A percentile compares a stretch with the other conserved stretches of the same genome.
Conservation (phyloP, 1,140 invertebrate genomes). For the Pseudomyrmex concolor region DNA sequence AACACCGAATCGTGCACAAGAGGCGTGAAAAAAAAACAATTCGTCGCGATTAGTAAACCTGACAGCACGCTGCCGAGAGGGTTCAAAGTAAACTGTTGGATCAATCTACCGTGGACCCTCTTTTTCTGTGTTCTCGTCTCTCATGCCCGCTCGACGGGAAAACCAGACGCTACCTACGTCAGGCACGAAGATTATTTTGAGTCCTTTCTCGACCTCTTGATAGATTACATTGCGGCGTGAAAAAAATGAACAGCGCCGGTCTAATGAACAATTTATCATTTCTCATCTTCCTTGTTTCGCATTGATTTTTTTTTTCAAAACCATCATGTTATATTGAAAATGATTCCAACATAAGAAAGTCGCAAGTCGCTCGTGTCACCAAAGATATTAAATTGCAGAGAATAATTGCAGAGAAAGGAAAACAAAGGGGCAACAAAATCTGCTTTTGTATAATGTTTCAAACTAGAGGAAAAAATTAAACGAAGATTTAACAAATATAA, state of each 20-base stretch:
- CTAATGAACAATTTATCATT: slow-evolving; percentile 60
- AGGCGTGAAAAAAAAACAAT: slow-evolving; percentile 46
- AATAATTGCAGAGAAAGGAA: slow-evolving; percentile 20
- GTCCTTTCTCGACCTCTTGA: slow-evolving; percentile 67
- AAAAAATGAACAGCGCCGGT: slow-evolving; percentile 27
- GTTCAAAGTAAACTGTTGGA: slow-evolving; percentile 47
- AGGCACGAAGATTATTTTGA: slow-evolving; percentile 67
- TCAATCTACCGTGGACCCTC: slow-evolving; percentile 31
- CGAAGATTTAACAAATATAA: too few species aligned
- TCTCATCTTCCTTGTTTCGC: neutral
- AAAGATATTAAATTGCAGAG: slow-evolving; percentile 38
- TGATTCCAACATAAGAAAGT: slow-evolving; percentile 39
- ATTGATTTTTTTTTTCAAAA: slow-evolving; percentile 52
- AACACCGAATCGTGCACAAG: slow-evolving; percentile 45
- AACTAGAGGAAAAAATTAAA: slow-evolving; percentile 11
- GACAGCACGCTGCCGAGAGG: slow-evolving; percentile 48
- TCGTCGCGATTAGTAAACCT: slow-evolving; percentile 52
- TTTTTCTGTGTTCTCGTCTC: slow-evolving; percentile 39
- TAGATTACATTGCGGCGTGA: slow-evolving; percentile 53
- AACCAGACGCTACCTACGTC: slow-evolving; percentile 64
- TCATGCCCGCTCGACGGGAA: slow-evolving; percentile 10
- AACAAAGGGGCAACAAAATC: neutral
- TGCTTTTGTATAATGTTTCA: slow-evolving; percentile 41
- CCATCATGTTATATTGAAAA: slow-evolving; percentile 24
- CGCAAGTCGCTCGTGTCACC: neutral